Conservation (phyloP, 2,888 invertebrate species). For the Cantharis nigra region DNA sequence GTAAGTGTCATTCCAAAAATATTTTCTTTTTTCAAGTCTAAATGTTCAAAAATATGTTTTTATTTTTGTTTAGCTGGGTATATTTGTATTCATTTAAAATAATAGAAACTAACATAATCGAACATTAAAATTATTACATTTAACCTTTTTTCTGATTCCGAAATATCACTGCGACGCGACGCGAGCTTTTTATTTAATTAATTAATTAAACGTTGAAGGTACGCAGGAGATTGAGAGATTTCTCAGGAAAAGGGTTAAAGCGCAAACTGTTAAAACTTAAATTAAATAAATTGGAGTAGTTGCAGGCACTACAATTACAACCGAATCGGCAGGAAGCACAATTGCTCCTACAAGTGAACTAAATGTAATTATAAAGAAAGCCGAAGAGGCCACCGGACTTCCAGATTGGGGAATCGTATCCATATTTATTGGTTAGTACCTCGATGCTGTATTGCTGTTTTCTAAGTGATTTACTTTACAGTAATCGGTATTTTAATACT, state of each 20-base stretch:
- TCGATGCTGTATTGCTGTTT: background rate
- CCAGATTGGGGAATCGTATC: slow-evolving; percentile 85
- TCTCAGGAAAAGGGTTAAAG: background rate
- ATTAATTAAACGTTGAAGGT: too few relatives aligned
- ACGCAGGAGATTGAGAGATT: background rate
- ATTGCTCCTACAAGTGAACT: slow-evolving; percentile 10
- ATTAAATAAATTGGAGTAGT: background rate
- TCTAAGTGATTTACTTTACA: slow-evolving; percentile 41
- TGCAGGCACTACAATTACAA: slow-evolving; percentile 5
- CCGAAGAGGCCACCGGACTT: slow-evolving; percentile 71
- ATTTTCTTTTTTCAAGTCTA: background rate
- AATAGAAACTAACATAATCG: background rate
- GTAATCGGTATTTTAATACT: slow-evolving; percentile 79
- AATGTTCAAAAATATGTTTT: background rate
- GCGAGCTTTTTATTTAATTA: too few relatives aligned
- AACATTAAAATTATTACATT: background rate
- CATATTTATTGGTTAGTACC: slow-evolving; percentile 74
- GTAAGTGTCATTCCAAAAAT: background rate
- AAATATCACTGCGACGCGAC: too few relatives aligned
- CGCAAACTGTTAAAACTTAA: background rate
- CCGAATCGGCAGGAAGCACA: background rate
- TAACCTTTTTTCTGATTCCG: background rate
- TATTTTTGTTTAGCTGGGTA: background rate
- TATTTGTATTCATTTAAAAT: background rate
- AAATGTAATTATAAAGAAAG: slow-evolving; percentile 42